Evolutionary conservation across 2,797 vertebrate genomes (phyloP).

Genomic region (Acanthopagrus latus): DNA sequence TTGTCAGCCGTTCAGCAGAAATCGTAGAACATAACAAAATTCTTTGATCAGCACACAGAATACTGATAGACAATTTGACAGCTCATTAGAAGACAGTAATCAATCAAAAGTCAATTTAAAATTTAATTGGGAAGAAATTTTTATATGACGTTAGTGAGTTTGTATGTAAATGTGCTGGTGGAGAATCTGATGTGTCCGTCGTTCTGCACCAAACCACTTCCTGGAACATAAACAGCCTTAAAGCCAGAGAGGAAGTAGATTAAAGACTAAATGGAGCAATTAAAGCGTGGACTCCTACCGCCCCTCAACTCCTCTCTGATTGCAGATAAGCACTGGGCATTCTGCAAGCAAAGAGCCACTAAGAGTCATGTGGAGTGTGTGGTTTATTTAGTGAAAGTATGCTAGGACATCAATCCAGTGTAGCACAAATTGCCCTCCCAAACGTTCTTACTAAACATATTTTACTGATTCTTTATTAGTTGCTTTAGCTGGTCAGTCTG

Average conservation of each 20-base stretch:
- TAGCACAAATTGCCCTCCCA: not conserved
- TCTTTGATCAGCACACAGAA: not conserved
- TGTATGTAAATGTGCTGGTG: not conserved
- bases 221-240: constrained; percentile 50
- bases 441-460: not conserved
- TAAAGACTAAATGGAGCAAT: constrained; percentile 68
- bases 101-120: not conserved
- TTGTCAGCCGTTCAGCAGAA: not conserved
- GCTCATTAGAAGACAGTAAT: not conserved
- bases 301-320: constrained; percentile 45
- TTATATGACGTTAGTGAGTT: not conserved
- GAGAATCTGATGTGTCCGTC: constrained; percentile 15
- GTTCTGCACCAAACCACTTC: constrained; percentile 53
- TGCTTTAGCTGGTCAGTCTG: constrained; percentile 5
- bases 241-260: constrained; percentile 61
- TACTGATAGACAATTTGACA: not conserved
- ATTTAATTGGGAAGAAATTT: not conserved
- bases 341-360: constrained; percentile 16
- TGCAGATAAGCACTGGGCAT: constrained; percentile 44
- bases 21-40: not conserved
- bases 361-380: constrained; percentile 14
- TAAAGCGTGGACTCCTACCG: constrained; percentile 39
- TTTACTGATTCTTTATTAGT: not conserved
- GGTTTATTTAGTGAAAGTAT: constrained; percentile 24
- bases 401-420: constrained; percentile 3